phyloP scores from a whole-genome alignment of 2,113 vertebrate species.

The Aepyceros melampus region DNA sequence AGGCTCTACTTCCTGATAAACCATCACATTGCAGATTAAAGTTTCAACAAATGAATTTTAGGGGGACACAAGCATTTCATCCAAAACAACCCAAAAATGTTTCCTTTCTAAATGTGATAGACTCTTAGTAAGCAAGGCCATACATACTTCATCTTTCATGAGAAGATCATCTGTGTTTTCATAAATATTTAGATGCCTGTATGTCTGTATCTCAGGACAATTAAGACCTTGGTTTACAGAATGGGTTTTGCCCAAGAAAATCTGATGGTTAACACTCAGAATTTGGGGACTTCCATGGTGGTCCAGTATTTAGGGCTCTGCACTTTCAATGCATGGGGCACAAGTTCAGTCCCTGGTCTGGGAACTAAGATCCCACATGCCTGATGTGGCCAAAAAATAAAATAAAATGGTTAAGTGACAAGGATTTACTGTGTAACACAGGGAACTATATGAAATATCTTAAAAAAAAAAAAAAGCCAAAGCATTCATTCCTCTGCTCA shows the following conservation, averaged over 20 bases:
- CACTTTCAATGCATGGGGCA: not conserved
- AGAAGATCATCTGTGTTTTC: constrained; percentile 8
- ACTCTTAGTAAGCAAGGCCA: not conserved
- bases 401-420: not conserved
- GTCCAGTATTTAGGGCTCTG: not conserved
- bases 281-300: not conserved
- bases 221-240: not conserved
- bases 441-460: not conserved
- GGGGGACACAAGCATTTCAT: not conserved
- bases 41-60: not conserved
- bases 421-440: not conserved
- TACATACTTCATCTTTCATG: not conserved
- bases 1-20: not conserved
- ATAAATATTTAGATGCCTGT: not conserved
- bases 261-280: not conserved
- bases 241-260: not conserved
- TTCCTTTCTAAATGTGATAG: constrained; percentile 1
- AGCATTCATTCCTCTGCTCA: not conserved
- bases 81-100: not conserved
- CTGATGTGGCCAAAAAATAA: not conserved
- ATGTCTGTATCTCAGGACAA: not conserved
- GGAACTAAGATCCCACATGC: not conserved
- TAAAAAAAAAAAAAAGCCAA: not conserved
- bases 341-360: not conserved
- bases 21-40: not conserved